These are phyloP conservation scores for Fragum whitleyi DNA, from an alignment of 2,888 invertebrate genomes.

Conservation along the genomic window DNA sequence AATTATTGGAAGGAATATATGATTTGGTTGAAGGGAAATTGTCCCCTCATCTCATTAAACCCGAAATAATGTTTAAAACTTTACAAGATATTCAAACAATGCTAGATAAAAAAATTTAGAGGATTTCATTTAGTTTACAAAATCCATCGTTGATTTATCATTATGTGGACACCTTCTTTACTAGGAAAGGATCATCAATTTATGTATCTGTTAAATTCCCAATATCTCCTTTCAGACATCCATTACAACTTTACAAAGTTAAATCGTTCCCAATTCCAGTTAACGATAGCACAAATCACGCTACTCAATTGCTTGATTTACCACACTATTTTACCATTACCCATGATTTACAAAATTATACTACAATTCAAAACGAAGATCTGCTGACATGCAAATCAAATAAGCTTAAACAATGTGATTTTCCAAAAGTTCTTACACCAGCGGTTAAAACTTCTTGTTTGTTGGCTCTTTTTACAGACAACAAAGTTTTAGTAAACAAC, in stretches of 20 bases:
- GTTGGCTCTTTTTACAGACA: constrained; percentile 24
- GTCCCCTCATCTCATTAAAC: too few species aligned
- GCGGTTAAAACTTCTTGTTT: constrained; percentile 8
- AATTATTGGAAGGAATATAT: constrained; percentile 44
- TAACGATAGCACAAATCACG: constrained; percentile 31
- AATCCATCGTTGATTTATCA: constrained; percentile 27
- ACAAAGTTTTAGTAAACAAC: constrained; percentile 23
- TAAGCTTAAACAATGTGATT: background rate
- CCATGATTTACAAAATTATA: constrained; percentile 14
- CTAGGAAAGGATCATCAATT: constrained; percentile 32
- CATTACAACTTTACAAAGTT: constrained; percentile 25
- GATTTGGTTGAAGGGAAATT: constrained; percentile 47
- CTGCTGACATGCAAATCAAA: background rate
- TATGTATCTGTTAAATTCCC: constrained; percentile 44
- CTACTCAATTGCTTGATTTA: constrained; percentile 36
- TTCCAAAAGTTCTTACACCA: constrained; percentile 12
- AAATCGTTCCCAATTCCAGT: constrained; percentile 34
- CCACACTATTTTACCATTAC: constrained; percentile 19
- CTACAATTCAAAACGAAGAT: background rate
- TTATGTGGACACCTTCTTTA: constrained; percentile 21
- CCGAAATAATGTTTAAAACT: constrained; percentile 13
- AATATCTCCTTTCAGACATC: constrained; percentile 21
- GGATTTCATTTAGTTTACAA: constrained; percentile 40
- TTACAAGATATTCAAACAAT: constrained; percentile 28
- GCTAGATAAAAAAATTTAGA: constrained; percentile 37